These are phyloP conservation scores for Sorex araneus DNA, from an alignment of 2,113 vertebrate species.

Conservation along the genomic window DNA sequence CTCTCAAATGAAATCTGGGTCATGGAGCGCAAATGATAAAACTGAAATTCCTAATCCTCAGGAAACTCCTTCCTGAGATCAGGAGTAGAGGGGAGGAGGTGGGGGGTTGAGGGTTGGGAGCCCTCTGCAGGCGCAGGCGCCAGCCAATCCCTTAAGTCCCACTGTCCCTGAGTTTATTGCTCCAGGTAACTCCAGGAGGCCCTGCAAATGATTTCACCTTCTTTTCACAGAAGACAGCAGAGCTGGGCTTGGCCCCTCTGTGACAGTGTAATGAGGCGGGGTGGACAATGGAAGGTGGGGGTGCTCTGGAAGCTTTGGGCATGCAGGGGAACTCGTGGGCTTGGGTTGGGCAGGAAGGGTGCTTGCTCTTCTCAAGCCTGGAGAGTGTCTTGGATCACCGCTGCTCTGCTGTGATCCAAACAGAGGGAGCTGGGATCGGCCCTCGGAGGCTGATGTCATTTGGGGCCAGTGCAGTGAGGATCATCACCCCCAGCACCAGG, in stretches of 20 bases:
- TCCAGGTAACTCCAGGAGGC: constrained; percentile 28
- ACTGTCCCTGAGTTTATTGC: not conserved
- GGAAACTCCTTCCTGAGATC: not conserved
- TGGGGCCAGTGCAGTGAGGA: not conserved
- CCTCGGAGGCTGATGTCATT: constrained; percentile 28
- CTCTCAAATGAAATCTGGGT: constrained; percentile 27
- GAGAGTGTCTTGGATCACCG: not conserved
- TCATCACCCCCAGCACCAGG: not conserved
- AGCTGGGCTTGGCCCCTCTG: not conserved
- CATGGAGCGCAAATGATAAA: not conserved
- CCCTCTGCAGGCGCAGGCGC: not conserved
- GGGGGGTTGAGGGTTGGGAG: too few species aligned
- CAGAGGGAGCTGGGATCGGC: not conserved
- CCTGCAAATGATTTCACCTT: not conserved
- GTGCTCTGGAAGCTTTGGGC: not conserved
- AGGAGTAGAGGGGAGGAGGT: not conserved
- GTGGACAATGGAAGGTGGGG: not conserved
- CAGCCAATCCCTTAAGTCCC: not conserved
- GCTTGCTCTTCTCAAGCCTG: not conserved
- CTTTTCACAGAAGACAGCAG: not conserved
- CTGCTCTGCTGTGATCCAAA: not conserved
- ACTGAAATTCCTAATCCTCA: too few species aligned
- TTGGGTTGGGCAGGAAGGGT: not conserved
- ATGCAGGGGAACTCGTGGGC: not conserved
- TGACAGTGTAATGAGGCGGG: not conserved